Conservation (phyloP, 2,888 invertebrate genomes). For the Cantharis lateralis region DNA sequence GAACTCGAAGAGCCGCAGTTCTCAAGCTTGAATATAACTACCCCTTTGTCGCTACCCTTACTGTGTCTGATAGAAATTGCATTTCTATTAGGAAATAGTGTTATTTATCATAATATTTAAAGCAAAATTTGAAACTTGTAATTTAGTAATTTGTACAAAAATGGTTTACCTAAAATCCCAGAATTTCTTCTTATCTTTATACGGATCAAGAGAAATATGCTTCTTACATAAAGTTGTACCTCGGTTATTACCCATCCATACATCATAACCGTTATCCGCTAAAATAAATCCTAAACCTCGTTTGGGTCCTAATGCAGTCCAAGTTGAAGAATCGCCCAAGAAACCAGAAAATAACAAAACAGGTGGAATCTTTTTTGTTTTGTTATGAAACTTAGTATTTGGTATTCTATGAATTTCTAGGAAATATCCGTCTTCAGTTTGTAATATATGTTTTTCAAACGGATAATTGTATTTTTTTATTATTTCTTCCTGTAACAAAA, state of each 20-base stretch:
- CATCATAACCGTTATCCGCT: not conserved
- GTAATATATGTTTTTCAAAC: conserved; percentile 52
- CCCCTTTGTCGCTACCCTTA: too few species aligned
- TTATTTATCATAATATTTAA: too few species aligned
- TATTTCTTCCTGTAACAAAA: conserved; percentile 48
- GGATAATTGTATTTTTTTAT: conserved; percentile 52
- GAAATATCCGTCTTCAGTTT: conserved; percentile 57
- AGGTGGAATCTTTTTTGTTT: not conserved
- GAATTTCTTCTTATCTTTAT: not conserved
- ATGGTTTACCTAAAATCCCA: not conserved
- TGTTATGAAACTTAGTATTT: conserved; percentile 31
- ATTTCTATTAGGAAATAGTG: too few species aligned
- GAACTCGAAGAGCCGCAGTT: too few species aligned
- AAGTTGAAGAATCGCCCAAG: not conserved
- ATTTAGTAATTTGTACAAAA: too few species aligned
- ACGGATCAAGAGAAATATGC: not conserved
- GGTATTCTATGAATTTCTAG: conserved; percentile 54
- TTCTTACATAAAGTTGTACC: not conserved
- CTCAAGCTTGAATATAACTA: too few species aligned
- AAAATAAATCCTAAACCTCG: not conserved
- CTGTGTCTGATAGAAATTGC: too few species aligned
- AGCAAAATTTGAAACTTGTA: too few species aligned
- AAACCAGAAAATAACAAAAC: not conserved
- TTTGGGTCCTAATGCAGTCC: not conserved
- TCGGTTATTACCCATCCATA: not conserved